Percentiles rank a stretch among this genome's conserved stretches.
phyloP scores from a whole-genome alignment of 92 coral and sea anemone genomes.

The Epizoanthus fatuus region DNA sequence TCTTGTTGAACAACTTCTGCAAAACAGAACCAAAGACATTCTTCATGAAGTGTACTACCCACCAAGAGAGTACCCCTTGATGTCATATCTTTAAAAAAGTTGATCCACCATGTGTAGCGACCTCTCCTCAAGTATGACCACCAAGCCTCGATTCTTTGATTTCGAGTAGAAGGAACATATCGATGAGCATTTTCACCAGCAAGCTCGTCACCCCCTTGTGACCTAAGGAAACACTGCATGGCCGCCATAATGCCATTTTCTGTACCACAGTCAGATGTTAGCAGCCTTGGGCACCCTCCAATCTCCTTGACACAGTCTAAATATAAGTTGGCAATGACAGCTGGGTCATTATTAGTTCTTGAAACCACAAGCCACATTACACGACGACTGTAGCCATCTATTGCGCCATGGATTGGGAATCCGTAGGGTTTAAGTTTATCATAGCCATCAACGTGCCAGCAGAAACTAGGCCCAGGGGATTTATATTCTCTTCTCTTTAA shows the following conservation, averaged over 20 bases:
- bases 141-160: not conserved
- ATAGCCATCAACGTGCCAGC: conserved; percentile 55
- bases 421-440: conserved; percentile 54
- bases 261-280: conserved; percentile 48
- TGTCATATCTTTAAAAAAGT: conserved; percentile 39
- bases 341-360: conserved; percentile 42
- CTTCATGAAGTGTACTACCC: not conserved
- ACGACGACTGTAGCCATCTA: conserved; percentile 44
- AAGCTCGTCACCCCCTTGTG: conserved; percentile 33
- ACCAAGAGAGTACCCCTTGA: conserved; percentile 17
- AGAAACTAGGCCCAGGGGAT: conserved; percentile 19
- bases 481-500: conserved; percentile 33
- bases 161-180: conserved; percentile 22
- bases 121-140: conserved; percentile 31
- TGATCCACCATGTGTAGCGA: conserved; percentile 54
- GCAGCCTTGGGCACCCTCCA: conserved; percentile 31
- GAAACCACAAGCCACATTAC: conserved; percentile 27
- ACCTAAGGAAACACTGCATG: conserved; percentile 28
- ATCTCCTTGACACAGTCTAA: conserved; percentile 35
- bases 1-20: not conserved
- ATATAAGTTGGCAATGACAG: conserved; percentile 27
- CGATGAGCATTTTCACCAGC: conserved; percentile 46
- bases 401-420: conserved; percentile 38
- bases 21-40: conserved; percentile 12
- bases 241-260: conserved; percentile 53